Evolutionary conservation across 2,888 invertebrate genomes (phyloP).

Genomic region (Oxyteleia sp.): DNA sequence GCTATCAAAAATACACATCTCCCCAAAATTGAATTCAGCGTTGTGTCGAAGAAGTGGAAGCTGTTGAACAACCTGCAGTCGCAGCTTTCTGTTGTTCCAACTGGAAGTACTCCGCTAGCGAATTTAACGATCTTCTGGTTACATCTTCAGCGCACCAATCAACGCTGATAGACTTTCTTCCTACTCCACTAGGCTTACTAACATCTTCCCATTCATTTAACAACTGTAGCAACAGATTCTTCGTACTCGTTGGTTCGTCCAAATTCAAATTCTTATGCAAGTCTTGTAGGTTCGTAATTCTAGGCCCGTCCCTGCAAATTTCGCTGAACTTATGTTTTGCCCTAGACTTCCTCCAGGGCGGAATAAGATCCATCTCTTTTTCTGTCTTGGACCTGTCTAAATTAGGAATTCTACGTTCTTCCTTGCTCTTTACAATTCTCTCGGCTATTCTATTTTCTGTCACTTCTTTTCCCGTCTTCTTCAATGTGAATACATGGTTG

Average conservation of each 20-base stretch:
- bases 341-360: constrained; percentile 84
- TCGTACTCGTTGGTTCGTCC: constrained; percentile 89
- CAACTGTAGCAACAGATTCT: constrained; percentile 92
- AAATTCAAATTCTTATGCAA: constrained; percentile 84
- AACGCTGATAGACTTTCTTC: constrained; percentile 91
- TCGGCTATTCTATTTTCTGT: neutral
- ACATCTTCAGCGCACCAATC: constrained; percentile 93
- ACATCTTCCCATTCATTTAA: constrained; percentile 92
- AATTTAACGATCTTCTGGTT: constrained; percentile 93
- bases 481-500: constrained; percentile 48
- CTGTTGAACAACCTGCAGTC: constrained; percentile 54
- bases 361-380: constrained; percentile 82
- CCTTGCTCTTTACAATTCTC: neutral
- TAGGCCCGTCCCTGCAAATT: constrained; percentile 85
- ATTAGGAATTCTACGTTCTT: constrained; percentile 38
- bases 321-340: constrained; percentile 84
- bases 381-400: too few relatives aligned
- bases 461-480: constrained; percentile 55
- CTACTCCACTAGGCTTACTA: constrained; percentile 88
- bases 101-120: constrained; percentile 93
- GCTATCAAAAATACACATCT: neutral
- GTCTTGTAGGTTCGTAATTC: constrained; percentile 83
- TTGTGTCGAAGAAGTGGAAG: constrained; percentile 74
- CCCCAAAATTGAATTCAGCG: constrained; percentile 72
- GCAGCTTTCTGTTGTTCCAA: constrained; percentile 84